Percentiles rank a stretch among this genome's conserved stretches.
phyloP scores from a whole-genome alignment of 2,888 invertebrate species.

The Hipparchia semele region DNA sequence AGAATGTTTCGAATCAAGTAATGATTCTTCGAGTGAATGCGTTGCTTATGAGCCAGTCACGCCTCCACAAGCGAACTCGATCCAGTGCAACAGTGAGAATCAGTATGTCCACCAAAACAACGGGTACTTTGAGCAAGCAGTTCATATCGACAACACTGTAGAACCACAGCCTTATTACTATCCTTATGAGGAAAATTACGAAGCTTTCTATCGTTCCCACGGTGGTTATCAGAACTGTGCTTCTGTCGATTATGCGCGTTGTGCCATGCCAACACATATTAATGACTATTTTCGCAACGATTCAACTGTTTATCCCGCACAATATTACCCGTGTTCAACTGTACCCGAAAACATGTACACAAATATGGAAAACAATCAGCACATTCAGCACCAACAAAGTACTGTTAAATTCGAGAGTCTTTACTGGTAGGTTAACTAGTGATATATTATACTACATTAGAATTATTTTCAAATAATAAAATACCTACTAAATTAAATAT shows the following conservation, averaged over 20 bases:
- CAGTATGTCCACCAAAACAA: conserved; percentile 5
- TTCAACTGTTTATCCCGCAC: conserved; percentile 50
- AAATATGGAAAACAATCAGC: conserved; percentile 16
- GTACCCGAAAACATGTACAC: conserved; percentile 29
- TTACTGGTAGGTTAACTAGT: conserved; percentile 43
- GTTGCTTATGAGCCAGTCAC: conserved; percentile 28
- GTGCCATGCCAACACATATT: conserved; percentile 5
- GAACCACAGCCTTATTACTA: conserved; percentile 9
- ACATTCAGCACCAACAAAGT: neutral
- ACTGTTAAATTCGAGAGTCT: conserved; percentile 7
- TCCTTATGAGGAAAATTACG: conserved; percentile 13
- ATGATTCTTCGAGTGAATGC: conserved; percentile 49
- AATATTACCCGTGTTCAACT: conserved; percentile 51
- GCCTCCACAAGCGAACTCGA: conserved; percentile 27
- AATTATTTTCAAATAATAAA: conserved; percentile 38
- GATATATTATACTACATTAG: conserved; percentile 34
- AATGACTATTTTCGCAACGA: conserved; percentile 41
- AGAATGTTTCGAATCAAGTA: conserved; percentile 64
- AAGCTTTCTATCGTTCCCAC: conserved; percentile 3
- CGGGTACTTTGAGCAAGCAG: neutral
- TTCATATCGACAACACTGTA: neutral
- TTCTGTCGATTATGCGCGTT: neutral
- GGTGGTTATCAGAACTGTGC: conserved; percentile 28
- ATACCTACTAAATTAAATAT: neutral
- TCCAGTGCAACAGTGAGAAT: neutral